Evolutionary conservation across 2,113 vertebrate species (phyloP), one percentile per base, ranked within the genome.

Genomic region (Eubucco bourcierii): DNA sequence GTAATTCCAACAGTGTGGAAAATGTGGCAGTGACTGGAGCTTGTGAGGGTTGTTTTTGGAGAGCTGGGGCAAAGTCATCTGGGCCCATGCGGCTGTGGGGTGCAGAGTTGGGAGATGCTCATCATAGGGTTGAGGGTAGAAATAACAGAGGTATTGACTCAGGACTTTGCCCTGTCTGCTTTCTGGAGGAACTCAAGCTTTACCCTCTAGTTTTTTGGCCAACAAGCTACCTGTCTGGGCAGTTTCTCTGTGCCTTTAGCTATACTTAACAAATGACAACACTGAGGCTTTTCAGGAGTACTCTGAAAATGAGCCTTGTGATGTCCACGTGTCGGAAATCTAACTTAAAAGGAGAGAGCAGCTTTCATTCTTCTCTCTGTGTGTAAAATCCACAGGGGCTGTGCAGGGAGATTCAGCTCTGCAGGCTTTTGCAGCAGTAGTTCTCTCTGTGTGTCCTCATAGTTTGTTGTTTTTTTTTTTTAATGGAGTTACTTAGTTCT

Each of bases 31-130:
- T 33, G 59, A 14, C 24, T 41, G 65, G 55, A 29, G 34, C 13
- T 47, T 2, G 0, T 25, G 23, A 2, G 3, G 20, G 52, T 4
- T 41, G 10, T 7, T 1, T 24, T 1, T 7, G 63, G 68, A 60
- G 58, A 39, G 37, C 46, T 50, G 80, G 37, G 10, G 29, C 25
- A 23, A 25, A 15, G 31, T 53, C 21, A 24, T 5, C 67, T 13
- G 15, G 39, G 34, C 41, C 27, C 18, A 21, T 19, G 1, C 10
- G 55, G 16, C 39, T 39, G 4, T 7, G 56, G 87, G 18, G 50
- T 25, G 18, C n/a, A 2, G 13, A 6, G 61, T 4, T 8, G 50
- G 53, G 33, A 56, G 53, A 33, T 19, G 9, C 2, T 33, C 37
- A 5, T 52, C 0, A 1, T 18, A 8, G 55, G 46, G 24, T 10